These are phyloP conservation scores for Drosophila colorata DNA, from an alignment of 2,888 invertebrate species.

Conservation along the genomic window DNA sequence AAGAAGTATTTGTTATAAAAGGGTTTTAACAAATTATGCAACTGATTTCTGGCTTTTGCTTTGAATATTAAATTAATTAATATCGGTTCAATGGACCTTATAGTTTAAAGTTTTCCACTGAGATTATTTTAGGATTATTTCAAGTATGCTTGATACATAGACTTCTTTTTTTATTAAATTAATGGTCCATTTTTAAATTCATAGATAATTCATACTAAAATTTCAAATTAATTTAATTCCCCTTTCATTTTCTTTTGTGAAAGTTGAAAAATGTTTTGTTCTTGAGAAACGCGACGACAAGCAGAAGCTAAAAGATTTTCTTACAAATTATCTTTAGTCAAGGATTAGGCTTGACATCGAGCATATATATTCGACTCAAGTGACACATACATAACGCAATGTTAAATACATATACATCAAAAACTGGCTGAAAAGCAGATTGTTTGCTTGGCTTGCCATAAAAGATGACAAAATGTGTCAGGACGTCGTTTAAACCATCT, in stretches of 20 bases:
- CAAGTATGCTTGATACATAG: too few species aligned
- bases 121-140: too few species aligned
- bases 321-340: neutral
- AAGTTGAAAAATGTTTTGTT: neutral
- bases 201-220: too few species aligned
- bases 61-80: too few species aligned
- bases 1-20: too few species aligned
- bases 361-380: neutral
- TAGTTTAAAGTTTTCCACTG: too few species aligned
- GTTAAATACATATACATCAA: neutral
- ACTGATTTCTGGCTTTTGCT: too few species aligned
- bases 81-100: too few species aligned
- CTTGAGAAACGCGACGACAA: neutral
- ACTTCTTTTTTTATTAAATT: too few species aligned
- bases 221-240: neutral
- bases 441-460: constrained; percentile 43
- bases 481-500: constrained; percentile 47
- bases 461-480: constrained; percentile 57
- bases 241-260: neutral
- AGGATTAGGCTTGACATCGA: neutral
- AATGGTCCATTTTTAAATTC: too few species aligned
- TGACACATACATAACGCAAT: neutral
- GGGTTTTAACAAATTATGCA: too few species aligned
- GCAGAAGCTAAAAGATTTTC: neutral
- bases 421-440: constrained; percentile 19